These are phyloP conservation scores for Camponotus vicinus DNA, from an alignment of 1,140 invertebrate genomes.

Conservation along the genomic window DNA sequence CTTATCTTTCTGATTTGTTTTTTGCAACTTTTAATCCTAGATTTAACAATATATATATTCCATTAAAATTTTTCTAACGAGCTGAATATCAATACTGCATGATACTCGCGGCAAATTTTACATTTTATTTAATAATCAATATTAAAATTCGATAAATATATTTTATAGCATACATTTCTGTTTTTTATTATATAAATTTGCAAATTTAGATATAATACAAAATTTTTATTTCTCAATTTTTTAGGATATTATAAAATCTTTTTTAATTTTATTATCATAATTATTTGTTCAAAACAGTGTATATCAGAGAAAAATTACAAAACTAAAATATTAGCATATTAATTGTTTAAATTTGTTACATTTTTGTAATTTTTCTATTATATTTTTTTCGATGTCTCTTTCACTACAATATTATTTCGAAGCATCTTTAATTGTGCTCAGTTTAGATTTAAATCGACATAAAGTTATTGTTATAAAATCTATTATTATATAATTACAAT, in stretches of 20 bases:
- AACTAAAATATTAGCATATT: background rate
- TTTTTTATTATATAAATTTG: background rate
- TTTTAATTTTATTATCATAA: background rate
- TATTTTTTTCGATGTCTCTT: background rate
- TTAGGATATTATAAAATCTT: background rate
- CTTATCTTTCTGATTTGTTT: background rate
- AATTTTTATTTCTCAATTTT: background rate
- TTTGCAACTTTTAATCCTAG: background rate
- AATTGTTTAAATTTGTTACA: constrained; percentile 6
- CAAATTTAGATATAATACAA: background rate
- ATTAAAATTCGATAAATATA: constrained; percentile 2
- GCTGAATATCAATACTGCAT: constrained; percentile 70
- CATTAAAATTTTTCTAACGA: constrained; percentile 57
- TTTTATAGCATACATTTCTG: background rate
- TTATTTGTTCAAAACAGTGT: constrained; percentile 1
- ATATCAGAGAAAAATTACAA: background rate
- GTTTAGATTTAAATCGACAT: background rate
- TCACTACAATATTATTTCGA: background rate
- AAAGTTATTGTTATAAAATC: background rate
- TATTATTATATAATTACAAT: background rate
- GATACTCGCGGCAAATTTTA: background rate
- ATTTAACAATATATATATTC: constrained; percentile 4
- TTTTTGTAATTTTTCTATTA: background rate
- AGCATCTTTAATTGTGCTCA: background rate
- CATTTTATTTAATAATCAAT: background rate